These are phyloP conservation scores for Liasis olivaceus DNA, from an alignment of 2,797 vertebrate species.

Conservation along the genomic window DNA sequence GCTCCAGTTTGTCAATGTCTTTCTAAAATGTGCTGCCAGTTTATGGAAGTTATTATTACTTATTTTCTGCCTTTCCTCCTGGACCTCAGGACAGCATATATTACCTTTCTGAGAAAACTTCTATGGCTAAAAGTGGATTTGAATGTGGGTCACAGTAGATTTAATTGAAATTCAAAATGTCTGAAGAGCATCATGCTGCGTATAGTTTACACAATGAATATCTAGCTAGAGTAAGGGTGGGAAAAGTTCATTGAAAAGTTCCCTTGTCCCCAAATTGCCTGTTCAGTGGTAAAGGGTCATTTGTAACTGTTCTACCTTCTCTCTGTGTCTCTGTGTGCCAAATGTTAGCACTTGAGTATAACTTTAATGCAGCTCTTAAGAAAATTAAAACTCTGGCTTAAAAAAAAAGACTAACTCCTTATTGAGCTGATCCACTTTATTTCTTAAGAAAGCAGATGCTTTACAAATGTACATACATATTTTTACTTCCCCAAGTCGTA, in stretches of 20 bases:
- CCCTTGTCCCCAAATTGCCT: neutral
- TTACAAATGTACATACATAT: neutral
- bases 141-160: neutral
- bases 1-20: neutral
- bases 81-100: neutral
- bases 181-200: neutral
- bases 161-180: neutral
- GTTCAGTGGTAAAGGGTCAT: neutral
- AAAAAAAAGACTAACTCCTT: neutral
- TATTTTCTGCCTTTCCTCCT: neutral
- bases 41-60: neutral
- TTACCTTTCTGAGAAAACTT: neutral
- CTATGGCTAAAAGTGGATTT: neutral
- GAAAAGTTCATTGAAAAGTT: constrained; percentile 46
- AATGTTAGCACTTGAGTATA: neutral
- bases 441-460: neutral
- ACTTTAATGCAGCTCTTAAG: neutral
- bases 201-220: neutral
- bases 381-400: neutral
- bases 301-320: neutral
- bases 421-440: neutral
- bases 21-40: neutral
- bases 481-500: neutral
- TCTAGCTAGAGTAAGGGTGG: constrained; percentile 49
- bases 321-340: neutral